Base-by-base conservation (phyloP, 2,888 invertebrate species). In the Mythimna loreyi region DNA sequence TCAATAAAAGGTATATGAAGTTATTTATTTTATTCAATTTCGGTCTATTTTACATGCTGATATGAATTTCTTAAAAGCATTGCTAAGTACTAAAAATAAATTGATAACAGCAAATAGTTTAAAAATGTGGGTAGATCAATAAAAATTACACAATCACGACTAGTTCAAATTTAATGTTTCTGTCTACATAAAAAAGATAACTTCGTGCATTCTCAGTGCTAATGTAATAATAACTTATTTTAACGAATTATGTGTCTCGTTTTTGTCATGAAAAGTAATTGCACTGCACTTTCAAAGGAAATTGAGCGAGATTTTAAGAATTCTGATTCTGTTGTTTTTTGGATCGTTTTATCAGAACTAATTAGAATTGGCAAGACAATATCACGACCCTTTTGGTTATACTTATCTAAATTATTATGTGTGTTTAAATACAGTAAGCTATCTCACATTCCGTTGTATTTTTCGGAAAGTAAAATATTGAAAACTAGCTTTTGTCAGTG, bases 181-280 rank as follows among this genome's bases (percentile, higher is more conserved):
- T 47, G 67, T 59, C 67, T 67, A 45, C 47, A 59, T 62, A 56
- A 57, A 78, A 72, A 52, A 67, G 55, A 67, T 60, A 72, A 67
- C 60, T 78, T 67, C 78, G 28, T 67, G 60, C 70, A 66, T 75
- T 78, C 79, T 70, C 59, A n/a, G 66, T 45, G 52, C 52, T 78
- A 78, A 78, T 78, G 74, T 60, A 40, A 66, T 65, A 74, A 65
- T 69, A 55, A 63, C 55, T 65, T 69, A 73, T 49, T 78, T 69
- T 63, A 59, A 70, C 40, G 30, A 53, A 59, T 77, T 61, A 65
- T 72, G n/a, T 66, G 47, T 72, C 52, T 68, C 57, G 53, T 61
- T 67, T 33, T 61, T 66, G 73, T 62, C 62, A 58, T n/a, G 49
- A 59, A 43, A 43, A 49, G 25, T 66, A 74, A 63, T 78, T 74